A percentile compares a stretch with the other conserved stretches of the same genome.
Conservation (phyloP, 2,113 vertebrate species). For the Caranx melampygus region DNA sequence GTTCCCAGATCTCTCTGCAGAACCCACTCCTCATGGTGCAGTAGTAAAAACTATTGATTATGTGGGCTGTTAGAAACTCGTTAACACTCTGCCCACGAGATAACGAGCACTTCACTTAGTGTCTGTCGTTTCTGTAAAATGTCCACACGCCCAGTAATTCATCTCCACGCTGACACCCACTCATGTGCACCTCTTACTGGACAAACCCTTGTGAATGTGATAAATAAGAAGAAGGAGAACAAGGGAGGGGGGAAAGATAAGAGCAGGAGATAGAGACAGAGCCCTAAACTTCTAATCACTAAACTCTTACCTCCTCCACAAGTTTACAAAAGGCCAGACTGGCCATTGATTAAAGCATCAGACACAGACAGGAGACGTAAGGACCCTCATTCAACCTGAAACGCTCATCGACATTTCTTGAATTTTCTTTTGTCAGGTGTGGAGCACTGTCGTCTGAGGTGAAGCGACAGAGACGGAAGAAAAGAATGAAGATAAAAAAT, state of each 20-base stretch:
- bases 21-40: neutral
- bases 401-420: neutral
- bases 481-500: neutral
- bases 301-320: slow-evolving; percentile 14
- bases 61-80: too few species aligned
- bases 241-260: neutral
- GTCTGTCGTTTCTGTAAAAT: too few species aligned
- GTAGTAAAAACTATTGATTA: too few species aligned
- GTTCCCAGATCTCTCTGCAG: neutral
- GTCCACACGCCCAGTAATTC: too few species aligned
- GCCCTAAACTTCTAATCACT: neutral
- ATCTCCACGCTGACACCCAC: too few species aligned
- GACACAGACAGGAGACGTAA: neutral
- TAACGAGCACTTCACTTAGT: too few species aligned
- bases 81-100: too few species aligned
- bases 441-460: too few species aligned
- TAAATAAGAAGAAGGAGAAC: neutral
- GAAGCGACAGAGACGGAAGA: neutral
- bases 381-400: slow-evolving; percentile 15
- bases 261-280: neutral
- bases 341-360: slow-evolving; percentile 15
- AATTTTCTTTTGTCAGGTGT: neutral
- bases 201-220: neutral
- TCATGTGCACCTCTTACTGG: too few species aligned
- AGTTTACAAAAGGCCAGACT: neutral